Evolutionary conservation across 2,888 invertebrate genomes (phyloP), one percentile per base, ranked within the genome.

Genomic region (Epiblema foenella): DNA sequence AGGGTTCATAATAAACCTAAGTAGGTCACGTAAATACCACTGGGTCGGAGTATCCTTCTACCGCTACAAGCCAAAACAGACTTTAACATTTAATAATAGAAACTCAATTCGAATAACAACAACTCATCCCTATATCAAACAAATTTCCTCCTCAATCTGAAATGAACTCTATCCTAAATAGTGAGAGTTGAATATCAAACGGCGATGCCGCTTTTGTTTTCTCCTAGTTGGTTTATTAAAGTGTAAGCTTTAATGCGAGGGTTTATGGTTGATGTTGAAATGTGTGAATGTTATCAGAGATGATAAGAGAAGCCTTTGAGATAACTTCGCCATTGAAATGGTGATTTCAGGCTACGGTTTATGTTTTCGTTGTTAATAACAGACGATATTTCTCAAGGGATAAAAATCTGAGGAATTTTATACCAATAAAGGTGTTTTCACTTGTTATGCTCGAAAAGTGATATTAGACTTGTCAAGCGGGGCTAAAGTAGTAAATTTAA

Each of bases 21-120:
- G 60, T 81, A 75, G 84, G 83, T 83, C 83, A 81, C 74, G 75
- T 74, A 84, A 86, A 85, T 83, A 83, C 79, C 83, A 85, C 77
- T 81, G 73, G 81, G 82, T 79, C 83, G 75, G 52, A 18, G 57
- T 58, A 58, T 67, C 70, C 68, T 68, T 20, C 49, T 68, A 68
- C 58, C 9, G 9, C 1, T 17, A 58, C 49, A 56, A 10, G 7
- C 67, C 33, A 51, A 58, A 57, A 67, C n/a, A 57, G 0, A 51
- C 67, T 33, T n/a, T 58, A 49, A 0, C 9, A 0, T 37, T 15
- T 58, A n/a, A 10, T 8, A 49, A 67, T 51, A 58, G 8, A 20
- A 12, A 2, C 0, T 9, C 17, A 18, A 65, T 17, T 56, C 7
- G 11, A 12, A 42, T 20, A 54, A 17, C 17, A 17, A 1, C 2